These are phyloP conservation scores for Caenorhabditis zanzibari DNA, from an alignment of 2,888 invertebrate species.

Conservation along the genomic window DNA sequence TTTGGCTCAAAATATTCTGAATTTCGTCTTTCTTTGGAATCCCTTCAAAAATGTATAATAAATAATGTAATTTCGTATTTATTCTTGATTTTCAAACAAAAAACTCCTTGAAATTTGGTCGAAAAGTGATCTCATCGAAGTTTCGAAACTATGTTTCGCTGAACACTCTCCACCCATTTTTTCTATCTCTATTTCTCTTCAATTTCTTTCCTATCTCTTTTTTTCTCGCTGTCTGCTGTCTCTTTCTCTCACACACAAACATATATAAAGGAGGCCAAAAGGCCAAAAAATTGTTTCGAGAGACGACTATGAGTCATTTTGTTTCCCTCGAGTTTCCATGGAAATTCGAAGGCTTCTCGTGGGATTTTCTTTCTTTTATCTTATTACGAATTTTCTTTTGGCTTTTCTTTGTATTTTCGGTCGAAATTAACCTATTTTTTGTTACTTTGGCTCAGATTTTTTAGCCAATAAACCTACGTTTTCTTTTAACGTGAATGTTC, in stretches of 20 bases:
- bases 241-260: slow-evolving; percentile 20
- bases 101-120: slow-evolving; percentile 6
- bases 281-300: slow-evolving; percentile 31
- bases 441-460: neutral
- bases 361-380: slow-evolving; percentile 1
- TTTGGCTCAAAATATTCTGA: too few species aligned
- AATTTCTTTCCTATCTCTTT: neutral
- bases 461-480: neutral
- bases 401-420: neutral
- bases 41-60: too few species aligned
- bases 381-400: neutral
- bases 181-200: neutral
- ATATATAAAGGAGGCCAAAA: slow-evolving; percentile 58
- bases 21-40: too few species aligned
- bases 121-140: slow-evolving; percentile 27
- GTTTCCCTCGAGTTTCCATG: slow-evolving; percentile 47
- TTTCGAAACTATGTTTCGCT: slow-evolving; percentile 11
- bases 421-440: neutral
- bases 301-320: neutral
- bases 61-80: too few species aligned
- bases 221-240: slow-evolving; percentile 33
- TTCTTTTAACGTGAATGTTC: too few species aligned
- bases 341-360: slow-evolving; percentile 30
- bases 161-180: slow-evolving; percentile 14
- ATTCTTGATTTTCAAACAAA: neutral